Percentiles rank a stretch among this genome's conserved stretches.
phyloP scores from a whole-genome alignment of 2,888 invertebrate genomes.

The Linnaemya vulpina region DNA sequence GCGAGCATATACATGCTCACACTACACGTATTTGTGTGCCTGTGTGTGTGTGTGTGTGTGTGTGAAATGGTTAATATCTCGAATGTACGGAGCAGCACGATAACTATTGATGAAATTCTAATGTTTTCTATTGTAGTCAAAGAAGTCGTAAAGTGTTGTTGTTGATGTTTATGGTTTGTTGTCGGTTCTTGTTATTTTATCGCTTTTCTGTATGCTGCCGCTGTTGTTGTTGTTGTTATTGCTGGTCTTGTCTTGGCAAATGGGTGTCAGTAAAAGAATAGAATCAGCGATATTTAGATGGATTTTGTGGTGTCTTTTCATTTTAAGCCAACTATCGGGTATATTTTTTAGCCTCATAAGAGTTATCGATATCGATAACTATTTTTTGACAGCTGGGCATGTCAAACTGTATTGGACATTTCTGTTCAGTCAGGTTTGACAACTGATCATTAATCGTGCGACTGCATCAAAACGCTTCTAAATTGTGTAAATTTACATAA shows the following conservation, averaged over 20 bases:
- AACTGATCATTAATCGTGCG: no score
- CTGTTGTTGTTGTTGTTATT: slow-evolving; percentile 14
- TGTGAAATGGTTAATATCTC: neutral
- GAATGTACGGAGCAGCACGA: neutral
- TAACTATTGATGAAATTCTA: slow-evolving; percentile 43
- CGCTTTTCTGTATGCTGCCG: neutral
- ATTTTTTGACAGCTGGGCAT: no score
- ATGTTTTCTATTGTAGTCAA: slow-evolving; percentile 48
- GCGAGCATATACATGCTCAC: neutral
- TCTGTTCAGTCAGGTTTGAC: no score
- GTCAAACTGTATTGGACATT: no score
- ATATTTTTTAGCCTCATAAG: no score
- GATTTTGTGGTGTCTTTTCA: slow-evolving; percentile 30
- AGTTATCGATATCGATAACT: no score
- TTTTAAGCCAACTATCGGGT: neutral
- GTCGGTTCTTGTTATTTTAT: slow-evolving; percentile 45
- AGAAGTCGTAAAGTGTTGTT: slow-evolving; percentile 45
- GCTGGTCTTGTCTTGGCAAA: slow-evolving; percentile 18
- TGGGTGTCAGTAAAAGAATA: slow-evolving; percentile 39
- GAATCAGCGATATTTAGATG: slow-evolving; percentile 26
- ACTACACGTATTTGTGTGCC: neutral
- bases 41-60: neutral
- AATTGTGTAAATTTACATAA: no score
- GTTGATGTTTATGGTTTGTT: slow-evolving; percentile 48
- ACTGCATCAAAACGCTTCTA: no score